Evolutionary conservation across 2,888 invertebrate genomes (phyloP), one percentile per base, ranked within the genome.

Genomic region (Serrognathus titanus): DNA sequence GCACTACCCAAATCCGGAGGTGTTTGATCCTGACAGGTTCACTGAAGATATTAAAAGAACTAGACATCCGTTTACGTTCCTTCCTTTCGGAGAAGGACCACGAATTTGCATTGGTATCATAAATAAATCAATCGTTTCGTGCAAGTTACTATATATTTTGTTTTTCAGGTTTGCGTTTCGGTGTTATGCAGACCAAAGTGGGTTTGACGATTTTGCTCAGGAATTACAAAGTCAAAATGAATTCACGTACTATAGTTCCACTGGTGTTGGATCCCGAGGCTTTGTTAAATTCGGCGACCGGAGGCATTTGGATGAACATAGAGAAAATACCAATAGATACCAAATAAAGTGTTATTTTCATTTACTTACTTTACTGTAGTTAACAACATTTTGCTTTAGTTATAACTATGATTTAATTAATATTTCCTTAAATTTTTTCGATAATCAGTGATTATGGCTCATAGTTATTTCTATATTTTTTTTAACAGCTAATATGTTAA

Each of bases 41-140:
- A 75, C 72, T 43, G 79, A 80, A 12, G 77, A 78, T 56, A 79
- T 78, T 51, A 78, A 74, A 60, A 69, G 69, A 11, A 72, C 74
- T 55, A 75, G 79, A 13, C 75, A 75, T 60, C 78, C 79, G 24
- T 79, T 77, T 59, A 76, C 79, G 5, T 83, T 78, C 69, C 72
- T 83, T 53, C 81, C 83, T 1, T 83, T 83, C 64, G 83, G 83
- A n/a, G 80, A 81, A 60, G 83, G 83, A 1, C 83, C 83, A 9
- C 74, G 83, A 55, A 78, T 76, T 60, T 83, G 83, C 65, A 81
- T 83, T 61, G 83, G 83, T 82, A 72, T 36, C 16, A 48, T 67
- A 60, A 24, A 24, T 24, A 5, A 24, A 5, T 4, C 6, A 6
- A 24, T 2, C 4, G 13, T 16, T 16, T 40, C 36, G 24, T 10